Conservation (phyloP, 2,113 vertebrate genomes). For the Arothron firmamentum region DNA sequence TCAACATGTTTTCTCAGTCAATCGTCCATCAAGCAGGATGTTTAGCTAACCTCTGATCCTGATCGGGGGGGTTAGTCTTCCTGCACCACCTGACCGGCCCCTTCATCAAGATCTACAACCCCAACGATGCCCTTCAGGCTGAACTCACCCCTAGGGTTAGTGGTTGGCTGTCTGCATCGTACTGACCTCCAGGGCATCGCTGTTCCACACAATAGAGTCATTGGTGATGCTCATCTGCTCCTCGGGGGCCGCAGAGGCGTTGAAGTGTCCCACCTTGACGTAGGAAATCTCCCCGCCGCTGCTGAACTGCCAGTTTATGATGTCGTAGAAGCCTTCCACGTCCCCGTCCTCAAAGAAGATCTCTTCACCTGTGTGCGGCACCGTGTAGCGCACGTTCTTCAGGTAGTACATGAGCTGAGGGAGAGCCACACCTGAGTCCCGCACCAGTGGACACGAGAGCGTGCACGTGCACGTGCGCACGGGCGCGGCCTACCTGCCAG, state of each 20-base stretch:
- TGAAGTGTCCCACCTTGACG: slow-evolving; percentile 72
- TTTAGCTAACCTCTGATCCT: too few species aligned
- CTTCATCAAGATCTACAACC: too few species aligned
- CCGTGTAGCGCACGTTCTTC: slow-evolving; percentile 73
- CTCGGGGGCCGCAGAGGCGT: slow-evolving; percentile 25
- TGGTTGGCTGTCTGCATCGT: slow-evolving; percentile 1
- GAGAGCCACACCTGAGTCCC: not conserved
- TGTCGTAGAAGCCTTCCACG: slow-evolving; percentile 75
- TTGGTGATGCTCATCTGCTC: slow-evolving; percentile 67
- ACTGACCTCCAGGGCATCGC: slow-evolving; percentile 67
- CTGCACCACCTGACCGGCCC: too few species aligned
- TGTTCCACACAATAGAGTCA: slow-evolving; percentile 78
- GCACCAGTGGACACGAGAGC: not conserved
- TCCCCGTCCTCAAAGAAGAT: slow-evolving; percentile 73
- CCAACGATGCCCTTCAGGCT: too few species aligned
- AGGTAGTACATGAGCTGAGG: slow-evolving; percentile 81
- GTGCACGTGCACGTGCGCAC: too few species aligned
- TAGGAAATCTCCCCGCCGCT: slow-evolving; percentile 68
- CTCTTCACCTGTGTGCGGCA: slow-evolving; percentile 69
- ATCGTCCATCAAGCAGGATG: too few species aligned
- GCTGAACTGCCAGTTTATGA: slow-evolving; percentile 80
- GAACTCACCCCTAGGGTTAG: too few species aligned
- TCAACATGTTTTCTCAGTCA: too few species aligned
- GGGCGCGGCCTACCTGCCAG: slow-evolving; percentile 72
- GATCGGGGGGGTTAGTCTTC: too few species aligned